Percentiles rank a stretch among this genome's conserved stretches.
These are phyloP conservation scores for Channallabes apus DNA, from an alignment of 2,797 vertebrate genomes.

Conservation along the genomic window DNA sequence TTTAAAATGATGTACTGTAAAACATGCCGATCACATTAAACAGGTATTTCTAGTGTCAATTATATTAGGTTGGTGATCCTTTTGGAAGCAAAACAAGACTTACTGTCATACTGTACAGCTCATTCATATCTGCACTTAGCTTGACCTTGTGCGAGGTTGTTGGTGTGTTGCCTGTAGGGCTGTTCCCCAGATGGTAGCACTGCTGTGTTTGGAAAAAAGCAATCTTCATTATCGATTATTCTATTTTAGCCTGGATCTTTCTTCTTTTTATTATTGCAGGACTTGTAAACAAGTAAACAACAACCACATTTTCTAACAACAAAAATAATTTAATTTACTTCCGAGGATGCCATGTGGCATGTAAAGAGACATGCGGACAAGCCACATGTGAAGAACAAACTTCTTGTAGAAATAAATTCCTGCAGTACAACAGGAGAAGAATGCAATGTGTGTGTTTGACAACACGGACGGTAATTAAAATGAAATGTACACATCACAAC, in stretches of 20 bases:
- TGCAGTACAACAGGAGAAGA: neutral
- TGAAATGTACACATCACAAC: neutral
- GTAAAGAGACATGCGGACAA: neutral
- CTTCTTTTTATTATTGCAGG: neutral
- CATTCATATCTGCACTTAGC: neutral
- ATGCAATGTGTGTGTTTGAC: neutral
- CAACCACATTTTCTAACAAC: neutral
- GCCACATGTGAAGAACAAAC: too few species aligned
- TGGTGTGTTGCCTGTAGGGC: conserved; percentile 53
- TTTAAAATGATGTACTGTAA: neutral
- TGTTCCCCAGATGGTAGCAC: conserved; percentile 14
- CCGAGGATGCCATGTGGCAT: neutral
- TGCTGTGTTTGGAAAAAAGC: neutral
- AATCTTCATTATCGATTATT: conserved; percentile 11
- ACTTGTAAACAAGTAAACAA: neutral
- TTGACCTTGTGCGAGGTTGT: conserved; percentile 13
- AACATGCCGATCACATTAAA: neutral
- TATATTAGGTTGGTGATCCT: neutral
- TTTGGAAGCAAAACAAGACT: neutral
- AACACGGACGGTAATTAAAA: neutral
- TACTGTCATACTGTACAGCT: neutral
- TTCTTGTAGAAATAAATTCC: neutral
- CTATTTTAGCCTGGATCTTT: neutral
- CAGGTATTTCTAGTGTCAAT: neutral
- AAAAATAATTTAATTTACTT: neutral